Evolutionary conservation across 2,888 invertebrate genomes (phyloP), one percentile per base, ranked within the genome.

Genomic region (Agrochola circellaris): DNA sequence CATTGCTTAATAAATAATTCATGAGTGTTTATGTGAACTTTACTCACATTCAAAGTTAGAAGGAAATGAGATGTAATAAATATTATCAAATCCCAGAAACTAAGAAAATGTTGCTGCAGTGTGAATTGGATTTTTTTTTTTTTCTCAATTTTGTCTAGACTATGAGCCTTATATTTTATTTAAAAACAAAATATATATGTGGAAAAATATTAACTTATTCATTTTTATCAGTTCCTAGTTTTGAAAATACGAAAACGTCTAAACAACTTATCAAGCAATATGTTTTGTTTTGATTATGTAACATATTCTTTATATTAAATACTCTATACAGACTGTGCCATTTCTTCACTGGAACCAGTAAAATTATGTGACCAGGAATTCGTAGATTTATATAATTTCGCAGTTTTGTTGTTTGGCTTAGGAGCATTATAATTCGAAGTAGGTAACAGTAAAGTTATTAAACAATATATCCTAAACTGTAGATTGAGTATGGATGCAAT

Each of bases 381-480:
- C 34, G 20, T 54, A 17, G 56, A 83, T 88, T 87, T 88, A 88
- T 85, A 75, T 88, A 88, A 88, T 86, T 86, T 73, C 66, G 38
- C 51, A 70, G 68, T 38, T 65, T 13, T 62, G 11, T 66, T 73
- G 61, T 71, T 73, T 74, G 23, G 56, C 7, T 3, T 42, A 54
- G 11, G 20, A n/a, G 6, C 38, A 58, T 30, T 69, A 48, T 20
- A 23, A 26, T 42, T 64, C 7, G 11, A 61, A 42, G 26, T 23
- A 69, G 20, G 17, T n/a, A 34, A 58, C 20, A 51, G 42, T 62
- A 0, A 26, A 45, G 38, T 54, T 60, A 56, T 26, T 67, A 51
- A 23, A 34, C 15, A 65, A 61, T 51, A 54, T 64, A 61, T 56
- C 38, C 45, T 64, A 15, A 26, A 38, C 26, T 71, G 30, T 26